These are phyloP conservation scores for Lemur catta DNA, from an alignment of 2,797 vertebrate genomes.

Conservation along the genomic window DNA sequence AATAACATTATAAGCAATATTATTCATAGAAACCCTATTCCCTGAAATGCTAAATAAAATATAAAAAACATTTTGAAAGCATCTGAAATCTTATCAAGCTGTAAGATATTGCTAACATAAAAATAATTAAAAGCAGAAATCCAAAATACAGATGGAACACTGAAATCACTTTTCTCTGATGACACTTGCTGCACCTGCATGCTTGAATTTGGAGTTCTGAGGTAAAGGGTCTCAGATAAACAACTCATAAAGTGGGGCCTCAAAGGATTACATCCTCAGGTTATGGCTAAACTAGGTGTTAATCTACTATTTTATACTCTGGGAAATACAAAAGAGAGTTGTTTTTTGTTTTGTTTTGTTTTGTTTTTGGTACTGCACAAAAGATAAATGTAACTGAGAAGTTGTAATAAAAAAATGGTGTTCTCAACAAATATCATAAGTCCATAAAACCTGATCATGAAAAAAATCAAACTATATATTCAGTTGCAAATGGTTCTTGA, in stretches of 20 bases:
- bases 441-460: neutral
- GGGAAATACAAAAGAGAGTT: neutral
- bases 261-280: neutral
- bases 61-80: neutral
- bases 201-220: neutral
- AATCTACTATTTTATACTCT: neutral
- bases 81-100: neutral
- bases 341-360: no score
- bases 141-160: neutral
- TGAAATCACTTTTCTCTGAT: neutral
- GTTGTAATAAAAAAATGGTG: neutral
- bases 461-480: conserved; percentile 23
- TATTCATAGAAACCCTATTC: neutral
- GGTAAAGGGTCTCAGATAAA: neutral
- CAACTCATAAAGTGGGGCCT: neutral
- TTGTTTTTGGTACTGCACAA: neutral
- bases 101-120: neutral
- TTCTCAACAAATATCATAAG: neutral
- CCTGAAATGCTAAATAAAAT: neutral
- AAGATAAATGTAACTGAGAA: neutral
- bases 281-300: neutral
- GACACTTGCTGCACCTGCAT: neutral
- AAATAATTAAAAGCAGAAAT: conserved; percentile 1
- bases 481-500: neutral
- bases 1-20: neutral